phyloP scores from a whole-genome alignment of 2,888 invertebrate genomes.

The Drosophila pegasa region DNA sequence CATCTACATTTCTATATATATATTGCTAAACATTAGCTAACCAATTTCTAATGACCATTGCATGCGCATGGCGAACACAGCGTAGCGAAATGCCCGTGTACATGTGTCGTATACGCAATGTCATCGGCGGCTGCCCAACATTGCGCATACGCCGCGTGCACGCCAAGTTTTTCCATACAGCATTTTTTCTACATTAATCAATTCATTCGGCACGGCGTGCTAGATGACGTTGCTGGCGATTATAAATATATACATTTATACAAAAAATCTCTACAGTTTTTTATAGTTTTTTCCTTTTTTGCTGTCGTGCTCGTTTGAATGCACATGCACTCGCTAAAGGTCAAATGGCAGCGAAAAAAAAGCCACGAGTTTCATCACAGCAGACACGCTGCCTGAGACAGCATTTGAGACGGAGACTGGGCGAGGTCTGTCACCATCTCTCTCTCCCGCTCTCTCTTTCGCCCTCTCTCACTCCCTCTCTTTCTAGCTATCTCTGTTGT shows the following conservation, averaged over 20 bases:
- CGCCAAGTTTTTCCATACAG: slow-evolving; percentile 20
- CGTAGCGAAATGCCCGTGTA: not conserved
- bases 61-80: slow-evolving; percentile 17
- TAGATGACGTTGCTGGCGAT: slow-evolving; percentile 51
- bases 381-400: slow-evolving; percentile 49
- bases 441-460: slow-evolving; percentile 1
- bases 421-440: slow-evolving; percentile 51
- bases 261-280: slow-evolving; percentile 28
- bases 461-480: slow-evolving; percentile 1
- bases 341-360: slow-evolving; percentile 60
- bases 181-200: slow-evolving; percentile 61
- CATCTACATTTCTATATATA: not conserved
- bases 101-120: slow-evolving; percentile 64
- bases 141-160: slow-evolving; percentile 65
- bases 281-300: slow-evolving; percentile 22
- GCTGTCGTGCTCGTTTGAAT: slow-evolving; percentile 41
- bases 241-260: slow-evolving; percentile 30
- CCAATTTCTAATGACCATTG: not conserved
- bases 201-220: slow-evolving; percentile 54
- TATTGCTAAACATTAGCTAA: not conserved
- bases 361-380: slow-evolving; percentile 49
- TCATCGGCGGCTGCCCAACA: slow-evolving; percentile 15
- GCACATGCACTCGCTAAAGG: slow-evolving; percentile 71
- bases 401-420: slow-evolving; percentile 44
- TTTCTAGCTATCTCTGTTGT: slow-evolving; percentile 4